Percentiles rank a stretch among this genome's conserved stretches.
Evolutionary conservation across 2,113 vertebrate species (phyloP).

Genomic region (Oenanthe oenanthe): DNA sequence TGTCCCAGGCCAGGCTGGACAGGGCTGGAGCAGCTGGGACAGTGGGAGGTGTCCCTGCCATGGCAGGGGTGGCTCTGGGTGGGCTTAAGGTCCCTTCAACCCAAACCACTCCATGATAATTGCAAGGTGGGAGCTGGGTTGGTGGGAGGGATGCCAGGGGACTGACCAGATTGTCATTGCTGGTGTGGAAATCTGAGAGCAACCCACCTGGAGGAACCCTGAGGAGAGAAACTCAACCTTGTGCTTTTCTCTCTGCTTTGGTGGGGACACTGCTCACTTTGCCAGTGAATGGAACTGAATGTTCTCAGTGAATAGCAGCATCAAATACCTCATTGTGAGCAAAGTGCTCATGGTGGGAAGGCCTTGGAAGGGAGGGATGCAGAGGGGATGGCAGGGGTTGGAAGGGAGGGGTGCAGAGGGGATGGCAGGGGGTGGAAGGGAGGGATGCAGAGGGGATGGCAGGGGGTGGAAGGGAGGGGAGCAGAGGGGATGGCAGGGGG

Average conservation of each 20-base stretch:
- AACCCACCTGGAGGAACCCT: accelerated
- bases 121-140: background rate
- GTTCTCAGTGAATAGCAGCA: background rate
- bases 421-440: too few species aligned
- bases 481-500: too few species aligned
- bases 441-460: too few species aligned
- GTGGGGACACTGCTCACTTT: background rate
- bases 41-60: background rate
- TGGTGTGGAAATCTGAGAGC: background rate
- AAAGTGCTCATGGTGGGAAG: background rate
- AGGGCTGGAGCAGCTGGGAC: accelerated
- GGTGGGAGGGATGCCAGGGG: background rate
- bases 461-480: too few species aligned
- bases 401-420: too few species aligned
- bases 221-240: background rate
- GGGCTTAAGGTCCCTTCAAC: background rate
- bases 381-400: background rate
- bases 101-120: background rate
- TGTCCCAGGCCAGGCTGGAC: accelerated
- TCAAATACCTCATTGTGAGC: background rate
- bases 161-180: background rate
- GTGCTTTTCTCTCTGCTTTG: background rate
- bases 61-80: accelerated
- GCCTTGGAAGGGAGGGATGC: background rate
- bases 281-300: too few species aligned